Base-by-base conservation (phyloP, 2,888 invertebrate genomes). In the Torymus tubicola region DNA sequence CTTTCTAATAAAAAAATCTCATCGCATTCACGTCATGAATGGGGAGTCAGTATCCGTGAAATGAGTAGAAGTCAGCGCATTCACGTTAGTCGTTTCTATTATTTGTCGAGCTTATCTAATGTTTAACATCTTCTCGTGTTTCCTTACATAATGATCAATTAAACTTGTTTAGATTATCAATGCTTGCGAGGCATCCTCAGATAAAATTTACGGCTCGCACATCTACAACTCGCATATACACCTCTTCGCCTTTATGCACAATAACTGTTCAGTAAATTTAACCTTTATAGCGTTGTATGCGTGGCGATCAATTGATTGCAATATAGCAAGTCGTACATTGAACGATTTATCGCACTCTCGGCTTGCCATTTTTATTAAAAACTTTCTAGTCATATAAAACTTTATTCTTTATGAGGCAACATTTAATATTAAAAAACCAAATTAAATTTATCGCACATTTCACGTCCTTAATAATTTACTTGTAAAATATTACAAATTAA, bases 111-210 rank as follows among this genome's bases (percentile, higher is more conserved):
- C 61, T 69, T 55, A 61, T 76, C 76, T 16, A 52, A 14, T 14
- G 11, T 2, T 12, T 8, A 24, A 13, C 31, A 61, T 55, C 76
- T 63, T 55, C 55, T 55, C 69, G 42, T n/a, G 24, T 70, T 50
- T 53, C 18, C 31, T 67, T 67, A 52, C 60, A 53, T 65, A 67
- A 67, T 53, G 67, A 60, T n/a, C 67, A 67, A 72, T 72, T 67
- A 78, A 65, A 64, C 70, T 50, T 58, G 57, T 65, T 78, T 71
- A 64, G 64, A 70, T 70, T 70, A 70, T 77, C 77, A 58, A 61
- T 4, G 24, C 61, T 50, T 31, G 21, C 5, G 13, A 8, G 13
- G 71, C 24, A 71, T 55, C 16, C 42, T 11, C 42, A 24, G 72
- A 73, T 73, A 31, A 73, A 73, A 55, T 64, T 73, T 55, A 73